Percentiles rank a stretch among this genome's conserved stretches.
Conservation (phyloP, 2,797 vertebrate genomes). For the Tauraco hartlaubi region DNA sequence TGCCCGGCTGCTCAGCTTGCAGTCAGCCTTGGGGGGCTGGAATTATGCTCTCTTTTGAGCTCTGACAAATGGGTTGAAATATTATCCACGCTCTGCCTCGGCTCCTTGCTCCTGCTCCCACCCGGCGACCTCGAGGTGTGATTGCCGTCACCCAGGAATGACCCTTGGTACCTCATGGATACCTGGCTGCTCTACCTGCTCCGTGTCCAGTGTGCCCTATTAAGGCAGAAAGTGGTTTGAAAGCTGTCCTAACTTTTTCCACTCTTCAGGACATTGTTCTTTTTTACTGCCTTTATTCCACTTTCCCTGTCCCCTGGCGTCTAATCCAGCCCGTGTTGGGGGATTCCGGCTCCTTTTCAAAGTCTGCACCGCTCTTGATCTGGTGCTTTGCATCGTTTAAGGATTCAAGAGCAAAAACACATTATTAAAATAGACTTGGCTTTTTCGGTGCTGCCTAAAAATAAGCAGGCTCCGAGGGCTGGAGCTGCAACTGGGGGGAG, state of each 20-base stretch:
- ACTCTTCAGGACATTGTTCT: too few species aligned
- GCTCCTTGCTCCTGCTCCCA: background rate
- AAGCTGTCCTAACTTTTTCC: background rate
- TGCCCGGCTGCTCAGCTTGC: background rate
- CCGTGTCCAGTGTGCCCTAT: fast-evolving
- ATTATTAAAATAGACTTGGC: background rate
- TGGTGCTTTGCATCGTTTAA: background rate
- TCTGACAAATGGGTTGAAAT: background rate
- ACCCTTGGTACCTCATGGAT: background rate
- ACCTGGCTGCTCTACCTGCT: too few species aligned
- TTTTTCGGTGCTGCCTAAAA: background rate
- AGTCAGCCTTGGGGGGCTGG: background rate
- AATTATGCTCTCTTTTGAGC: background rate
- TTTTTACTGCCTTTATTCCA: background rate
- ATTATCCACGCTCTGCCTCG: background rate
- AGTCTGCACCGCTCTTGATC: background rate
- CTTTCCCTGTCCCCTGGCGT: background rate
- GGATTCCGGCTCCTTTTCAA: background rate
- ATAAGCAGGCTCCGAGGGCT: background rate
- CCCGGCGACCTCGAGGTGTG: background rate
- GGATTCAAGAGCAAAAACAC: background rate
- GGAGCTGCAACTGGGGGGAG: background rate
- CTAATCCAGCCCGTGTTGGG: fast-evolving
- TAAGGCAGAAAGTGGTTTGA: background rate
- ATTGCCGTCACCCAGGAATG: background rate